Evolutionary conservation across 2,888 invertebrate genomes (phyloP), one percentile per base, ranked within the genome.

Genomic region (Dicycla oo): DNA sequence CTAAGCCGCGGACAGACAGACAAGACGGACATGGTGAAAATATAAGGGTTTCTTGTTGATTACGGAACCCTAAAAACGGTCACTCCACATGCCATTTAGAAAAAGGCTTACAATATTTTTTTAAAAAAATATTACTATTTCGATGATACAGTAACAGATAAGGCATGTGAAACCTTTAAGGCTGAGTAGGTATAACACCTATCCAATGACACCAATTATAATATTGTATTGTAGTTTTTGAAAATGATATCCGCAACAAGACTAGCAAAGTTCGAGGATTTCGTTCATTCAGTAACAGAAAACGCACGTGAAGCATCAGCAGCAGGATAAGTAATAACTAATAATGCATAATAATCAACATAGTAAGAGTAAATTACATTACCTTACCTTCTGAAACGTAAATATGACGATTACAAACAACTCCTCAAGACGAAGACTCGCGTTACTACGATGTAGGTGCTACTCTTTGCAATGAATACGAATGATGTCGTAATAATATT

Each of bases 361-460:
- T n/a, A 40, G 20, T 18, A 38, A 49, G 11, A 13, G 18, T 34
- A 30, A 11, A 23, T 60, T 61, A 45, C 2, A 3, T 3, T 20
- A 61, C 20, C 20, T 10, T n/a, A 64, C 34, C 38, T 63, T 67
- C 13, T 40, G 49, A 40, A 66, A 54, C 15, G 15, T 68, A 69
- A 26, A 18, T 47, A 47, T 26, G 10, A 47, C 10, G 47, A 47
- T 40, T 10, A 47, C 38, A 40, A 47, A 40, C 13, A 13, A n/a
- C 6, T 74, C 23, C 20, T 20, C 20, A 26, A 10, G 18, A 34
- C 4, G 40, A 47, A 40, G 13, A n/a, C 23, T 54, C 20, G 1
- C 54, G 3, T 49, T 23, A 26, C 11, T 18, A 47, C 40, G 13
- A 64, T n/a, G 18, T 20, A 40, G 13, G 8, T 15, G 3, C 15